These are phyloP conservation scores for Megaceryle alcyon DNA, from an alignment of 2,797 vertebrate genomes.

Conservation along the genomic window DNA sequence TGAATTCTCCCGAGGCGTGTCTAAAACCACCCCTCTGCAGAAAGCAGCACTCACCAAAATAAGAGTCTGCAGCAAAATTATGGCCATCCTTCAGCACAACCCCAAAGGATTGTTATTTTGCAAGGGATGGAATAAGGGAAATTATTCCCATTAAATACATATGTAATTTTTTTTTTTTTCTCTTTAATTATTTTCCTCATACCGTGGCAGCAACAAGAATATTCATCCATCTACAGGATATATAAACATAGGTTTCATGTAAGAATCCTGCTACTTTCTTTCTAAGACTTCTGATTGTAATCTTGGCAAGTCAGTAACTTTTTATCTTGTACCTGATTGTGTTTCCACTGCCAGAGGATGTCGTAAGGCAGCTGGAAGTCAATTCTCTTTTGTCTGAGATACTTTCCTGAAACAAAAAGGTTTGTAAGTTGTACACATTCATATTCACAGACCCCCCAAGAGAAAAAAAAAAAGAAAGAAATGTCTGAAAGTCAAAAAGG, in stretches of 20 bases:
- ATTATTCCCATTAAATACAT: slow-evolving; percentile 43
- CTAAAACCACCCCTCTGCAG: slow-evolving; percentile 47
- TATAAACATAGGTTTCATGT: background rate
- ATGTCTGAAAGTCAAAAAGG: background rate
- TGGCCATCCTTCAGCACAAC: background rate
- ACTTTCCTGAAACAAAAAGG: slow-evolving; percentile 87
- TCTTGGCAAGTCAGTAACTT: background rate
- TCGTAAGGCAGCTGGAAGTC: slow-evolving; percentile 98
- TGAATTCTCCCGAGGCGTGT: slow-evolving; percentile 69
- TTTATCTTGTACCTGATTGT: slow-evolving; percentile 88
- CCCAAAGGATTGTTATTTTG: slow-evolving; percentile 38
- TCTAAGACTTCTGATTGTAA: background rate
- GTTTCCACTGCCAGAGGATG: slow-evolving; percentile 96
- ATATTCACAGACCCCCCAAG: background rate
- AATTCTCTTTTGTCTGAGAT: slow-evolving; percentile 94
- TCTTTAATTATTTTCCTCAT: background rate
- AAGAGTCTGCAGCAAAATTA: slow-evolving; percentile 64
- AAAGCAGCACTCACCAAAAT: slow-evolving; percentile 64
- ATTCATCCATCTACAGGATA: background rate
- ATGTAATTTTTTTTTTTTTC: slow-evolving; percentile 22
- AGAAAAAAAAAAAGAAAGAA: background rate
- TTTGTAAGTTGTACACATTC: background rate
- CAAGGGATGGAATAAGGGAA: slow-evolving; percentile 41
- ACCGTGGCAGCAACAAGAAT: slow-evolving; percentile 6
- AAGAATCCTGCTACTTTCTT: background rate